These are phyloP conservation scores for Rotaria magnacalcarata DNA, from an alignment of 2,888 invertebrate species.

Conservation along the genomic window DNA sequence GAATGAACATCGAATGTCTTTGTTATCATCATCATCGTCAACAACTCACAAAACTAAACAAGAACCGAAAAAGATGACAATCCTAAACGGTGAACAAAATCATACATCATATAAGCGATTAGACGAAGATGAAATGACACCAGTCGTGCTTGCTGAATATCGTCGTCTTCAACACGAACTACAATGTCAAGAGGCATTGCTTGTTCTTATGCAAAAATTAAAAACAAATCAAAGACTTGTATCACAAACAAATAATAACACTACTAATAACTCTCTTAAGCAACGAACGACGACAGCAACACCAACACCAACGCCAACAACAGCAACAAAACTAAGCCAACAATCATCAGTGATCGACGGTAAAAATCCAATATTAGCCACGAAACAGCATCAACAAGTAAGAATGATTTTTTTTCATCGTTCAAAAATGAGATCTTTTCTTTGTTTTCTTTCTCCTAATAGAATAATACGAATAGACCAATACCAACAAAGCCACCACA, in stretches of 20 bases:
- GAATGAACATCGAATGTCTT: slow-evolving; percentile 8
- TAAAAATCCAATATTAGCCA: not conserved
- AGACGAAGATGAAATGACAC: not conserved
- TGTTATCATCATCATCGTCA: not conserved
- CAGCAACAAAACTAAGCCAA: slow-evolving; percentile 8
- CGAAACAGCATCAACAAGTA: not conserved
- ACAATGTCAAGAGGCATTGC: slow-evolving; percentile 24
- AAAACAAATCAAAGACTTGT: slow-evolving; percentile 19
- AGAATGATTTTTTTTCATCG: not conserved
- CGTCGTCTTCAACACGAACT: slow-evolving; percentile 35
- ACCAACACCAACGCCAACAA: not conserved
- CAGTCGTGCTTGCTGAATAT: not conserved
- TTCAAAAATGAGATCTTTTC: too few species aligned
- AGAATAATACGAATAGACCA: not conserved
- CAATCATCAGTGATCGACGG: not conserved
- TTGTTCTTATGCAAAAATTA: slow-evolving; percentile 31
- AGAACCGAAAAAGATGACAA: not conserved
- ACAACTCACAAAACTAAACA: not conserved
- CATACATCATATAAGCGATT: not conserved
- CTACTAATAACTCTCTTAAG: not conserved
- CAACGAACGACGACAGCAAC: not conserved
- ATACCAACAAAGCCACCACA: slow-evolving; percentile 6
- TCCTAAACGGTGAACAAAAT: not conserved
- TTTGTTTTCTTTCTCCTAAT: too few species aligned
- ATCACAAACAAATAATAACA: not conserved